Conservation (phyloP, 2,888 invertebrate species). For the Philopedon plagiatum region DNA sequence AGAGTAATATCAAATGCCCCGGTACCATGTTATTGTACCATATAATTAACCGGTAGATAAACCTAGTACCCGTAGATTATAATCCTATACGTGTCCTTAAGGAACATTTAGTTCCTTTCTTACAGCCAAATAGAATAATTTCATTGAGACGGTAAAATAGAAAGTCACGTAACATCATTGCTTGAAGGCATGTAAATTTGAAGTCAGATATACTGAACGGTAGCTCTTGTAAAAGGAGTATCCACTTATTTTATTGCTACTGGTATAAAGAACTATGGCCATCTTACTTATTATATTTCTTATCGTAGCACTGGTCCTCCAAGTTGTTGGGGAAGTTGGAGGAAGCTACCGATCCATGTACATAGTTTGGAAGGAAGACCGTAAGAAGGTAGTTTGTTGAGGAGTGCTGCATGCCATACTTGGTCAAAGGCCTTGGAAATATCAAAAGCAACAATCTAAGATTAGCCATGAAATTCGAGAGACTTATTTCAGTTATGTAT, state of each 20-base stretch:
- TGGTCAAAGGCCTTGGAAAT: too few relatives aligned
- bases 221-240: slow-evolving; percentile 10
- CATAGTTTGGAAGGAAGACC: too few relatives aligned
- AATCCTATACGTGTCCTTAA: slow-evolving; percentile 7
- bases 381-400: too few relatives aligned
- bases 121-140: slow-evolving; percentile 1
- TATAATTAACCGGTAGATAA: slow-evolving; percentile 27
- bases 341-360: too few relatives aligned
- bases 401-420: too few relatives aligned
- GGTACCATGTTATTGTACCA: slow-evolving; percentile 16
- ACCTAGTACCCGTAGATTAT: neutral
- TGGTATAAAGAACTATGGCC: slow-evolving; percentile 1
- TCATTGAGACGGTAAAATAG: slow-evolving; percentile 4
- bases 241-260: slow-evolving; percentile 27
- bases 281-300: too few relatives aligned
- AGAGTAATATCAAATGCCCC: neutral
- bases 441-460: too few relatives aligned
- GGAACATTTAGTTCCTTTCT: slow-evolving; percentile 13
- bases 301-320: too few relatives aligned
- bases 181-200: slow-evolving; percentile 27
- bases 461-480: too few relatives aligned
- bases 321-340: too few relatives aligned
- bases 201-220: slow-evolving; percentile 7
- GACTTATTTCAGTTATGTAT: too few relatives aligned
- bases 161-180: slow-evolving; percentile 28